phyloP scores from a whole-genome alignment of 2,113 vertebrate genomes.

The Serilophus lunatus region DNA sequence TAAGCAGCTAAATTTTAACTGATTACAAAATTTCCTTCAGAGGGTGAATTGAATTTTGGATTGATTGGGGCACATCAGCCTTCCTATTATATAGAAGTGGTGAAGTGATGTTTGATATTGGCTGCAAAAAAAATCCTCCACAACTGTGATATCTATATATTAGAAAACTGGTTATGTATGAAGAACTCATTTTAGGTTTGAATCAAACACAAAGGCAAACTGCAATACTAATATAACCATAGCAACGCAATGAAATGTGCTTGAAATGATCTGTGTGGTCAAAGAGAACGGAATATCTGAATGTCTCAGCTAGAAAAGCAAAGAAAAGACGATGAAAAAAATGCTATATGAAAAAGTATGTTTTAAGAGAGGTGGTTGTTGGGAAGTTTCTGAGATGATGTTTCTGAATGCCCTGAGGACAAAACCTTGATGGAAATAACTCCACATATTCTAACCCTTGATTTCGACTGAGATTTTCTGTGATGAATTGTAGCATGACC shows the following conservation, averaged over 20 bases:
- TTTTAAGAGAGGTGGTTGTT: background rate
- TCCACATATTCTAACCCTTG: background rate
- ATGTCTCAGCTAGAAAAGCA: background rate
- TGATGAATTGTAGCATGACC: background rate
- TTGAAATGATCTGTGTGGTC: slow-evolving; percentile 26
- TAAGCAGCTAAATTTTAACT: background rate
- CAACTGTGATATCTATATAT: background rate
- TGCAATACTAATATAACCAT: slow-evolving; percentile 39
- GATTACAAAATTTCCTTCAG: background rate
- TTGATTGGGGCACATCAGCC: background rate
- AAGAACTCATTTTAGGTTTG: background rate
- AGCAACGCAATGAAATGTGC: background rate
- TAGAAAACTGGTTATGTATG: background rate
- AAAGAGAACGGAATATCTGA: background rate
- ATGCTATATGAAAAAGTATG: background rate
- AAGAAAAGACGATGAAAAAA: background rate
- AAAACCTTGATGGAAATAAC: background rate
- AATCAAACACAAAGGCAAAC: slow-evolving; percentile 6
- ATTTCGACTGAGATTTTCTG: background rate
- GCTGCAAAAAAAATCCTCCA: background rate
- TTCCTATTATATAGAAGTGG: background rate
- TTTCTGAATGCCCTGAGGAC: background rate
- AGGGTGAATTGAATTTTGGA: background rate
- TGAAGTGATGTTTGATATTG: background rate
- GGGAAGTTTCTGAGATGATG: background rate